A percentile compares a stretch with the other conserved stretches of the same genome.
Evolutionary conservation across 35 echinoderm and acorn worm genomes (phyloP).

Genomic region (Apostichopus californicus): DNA sequence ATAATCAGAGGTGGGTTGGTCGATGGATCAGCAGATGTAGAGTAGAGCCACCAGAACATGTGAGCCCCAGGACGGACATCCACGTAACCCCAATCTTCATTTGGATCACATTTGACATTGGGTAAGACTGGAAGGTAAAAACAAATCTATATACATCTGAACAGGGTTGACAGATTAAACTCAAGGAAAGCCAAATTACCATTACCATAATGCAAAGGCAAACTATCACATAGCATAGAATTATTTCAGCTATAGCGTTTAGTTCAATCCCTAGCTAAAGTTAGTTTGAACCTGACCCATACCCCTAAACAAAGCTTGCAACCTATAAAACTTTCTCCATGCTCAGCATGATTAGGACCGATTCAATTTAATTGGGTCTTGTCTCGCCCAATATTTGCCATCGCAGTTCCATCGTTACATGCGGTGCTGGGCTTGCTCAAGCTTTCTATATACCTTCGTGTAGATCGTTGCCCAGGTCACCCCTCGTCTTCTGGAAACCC

Average conservation of each 20-base stretch:
- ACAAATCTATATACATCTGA: background rate
- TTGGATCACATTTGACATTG: conserved; percentile 46
- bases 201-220: too few species aligned
- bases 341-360: background rate
- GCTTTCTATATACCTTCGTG: background rate
- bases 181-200: too few species aligned
- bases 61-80: conserved; percentile 84
- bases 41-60: conserved; percentile 99
- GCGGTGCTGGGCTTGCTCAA: background rate
- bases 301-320: background rate
- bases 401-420: background rate
- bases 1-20: conserved; percentile 80
- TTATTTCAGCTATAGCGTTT: too few species aligned
- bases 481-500: background rate
- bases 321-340: background rate
- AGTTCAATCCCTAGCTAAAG: background rate
- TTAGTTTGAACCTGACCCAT: background rate
- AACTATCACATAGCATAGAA: too few species aligned
- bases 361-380: background rate
- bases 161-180: background rate
- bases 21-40: conserved; percentile 59
- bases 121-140: background rate
- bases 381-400: background rate
- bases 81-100: conserved; percentile 92
- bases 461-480: background rate